Evolutionary conservation across 2,113 vertebrate species (phyloP).

Genomic region (Pterophyllum scalare): DNA sequence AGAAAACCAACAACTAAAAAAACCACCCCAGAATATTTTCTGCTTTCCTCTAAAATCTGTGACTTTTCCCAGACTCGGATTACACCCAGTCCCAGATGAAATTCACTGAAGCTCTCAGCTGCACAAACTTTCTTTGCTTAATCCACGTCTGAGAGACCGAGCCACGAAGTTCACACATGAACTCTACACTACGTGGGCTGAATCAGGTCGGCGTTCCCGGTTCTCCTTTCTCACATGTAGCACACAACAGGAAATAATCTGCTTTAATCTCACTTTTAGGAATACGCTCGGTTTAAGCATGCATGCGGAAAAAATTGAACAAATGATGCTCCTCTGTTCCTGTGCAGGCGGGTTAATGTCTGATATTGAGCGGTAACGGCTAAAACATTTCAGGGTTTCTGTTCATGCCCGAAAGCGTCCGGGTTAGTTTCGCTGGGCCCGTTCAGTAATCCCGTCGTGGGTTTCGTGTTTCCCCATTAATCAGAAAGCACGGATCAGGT

Average conservation of each 20-base stretch:
- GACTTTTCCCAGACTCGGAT: not conserved
- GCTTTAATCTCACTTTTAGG: not conserved
- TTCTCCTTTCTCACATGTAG: not conserved
- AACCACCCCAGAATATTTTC: not conserved
- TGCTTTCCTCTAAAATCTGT: not conserved
- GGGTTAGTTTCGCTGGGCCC: not conserved
- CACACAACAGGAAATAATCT: not conserved
- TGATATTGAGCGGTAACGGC: rapidly evolving
- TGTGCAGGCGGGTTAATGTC: rapidly evolving
- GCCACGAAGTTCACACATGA: not conserved
- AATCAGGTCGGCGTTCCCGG: too few species aligned
- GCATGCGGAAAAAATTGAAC: not conserved
- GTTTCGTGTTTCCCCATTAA: not conserved
- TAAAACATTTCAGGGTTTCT: not conserved
- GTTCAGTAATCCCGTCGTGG: not conserved
- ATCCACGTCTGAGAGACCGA: not conserved
- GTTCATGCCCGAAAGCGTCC: rapidly evolving
- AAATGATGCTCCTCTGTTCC: rapidly evolving
- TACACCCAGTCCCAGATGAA: not conserved
- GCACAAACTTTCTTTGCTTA: not conserved
- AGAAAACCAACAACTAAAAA: rapidly evolving
- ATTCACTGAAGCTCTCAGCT: not conserved
- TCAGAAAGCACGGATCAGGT: not conserved
- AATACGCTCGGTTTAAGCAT: rapidly evolving
- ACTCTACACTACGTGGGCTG: too few species aligned